Evolutionary conservation across 2,888 invertebrate species (phyloP), one percentile per base, ranked within the genome.

Genomic region (Lasioglossum pauxillum): DNA sequence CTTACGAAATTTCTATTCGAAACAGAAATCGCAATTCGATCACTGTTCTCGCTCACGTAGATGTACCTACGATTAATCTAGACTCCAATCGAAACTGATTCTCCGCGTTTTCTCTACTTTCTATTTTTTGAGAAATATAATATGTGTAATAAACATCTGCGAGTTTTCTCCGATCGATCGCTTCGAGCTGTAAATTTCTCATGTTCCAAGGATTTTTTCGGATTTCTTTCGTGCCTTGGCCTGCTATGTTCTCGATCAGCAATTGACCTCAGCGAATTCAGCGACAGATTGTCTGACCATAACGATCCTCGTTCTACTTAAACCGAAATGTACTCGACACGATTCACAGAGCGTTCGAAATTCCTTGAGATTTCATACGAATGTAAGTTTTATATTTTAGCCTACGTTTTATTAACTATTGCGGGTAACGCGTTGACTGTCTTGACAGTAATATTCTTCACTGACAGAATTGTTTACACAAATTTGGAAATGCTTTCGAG

Each of bases 151-250:
- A 23, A 19, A 14, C 31, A 49, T 75, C 60, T 71, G 14, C 60
- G 5, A 75, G 2, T 46, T 76, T 71, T 46, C 67, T 46, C 49
- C 74, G 83, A 79, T 73, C 83, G 23, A 46, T 78, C 78, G 80
- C 85, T 85, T 83, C 74, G 4, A 74, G 74, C 49, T 83, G 85
- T 83, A 83, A 76, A 19, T 35, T 46, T 74, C 76, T 74, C 57
- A 53, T 57, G 76, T 85, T 69, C 64, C 53, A 67, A 69, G 23
- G 64, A 46, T 44, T 7, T 8, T 14, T 44, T 14, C 53, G 14
- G 16, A 14, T 46, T 31, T n/a, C 57, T 83, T 38, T 5, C 38
- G 2, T 60, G 10, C 74, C 80, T 41, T 10, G 5, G 31, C 8
- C 7, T 38, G 57, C n/a, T 53, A 44, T 5, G 27, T 3, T 46